phyloP scores from a whole-genome alignment of 30 jellyfish, hydroid and myxozoan species.

The Aurelia coerulea region DNA sequence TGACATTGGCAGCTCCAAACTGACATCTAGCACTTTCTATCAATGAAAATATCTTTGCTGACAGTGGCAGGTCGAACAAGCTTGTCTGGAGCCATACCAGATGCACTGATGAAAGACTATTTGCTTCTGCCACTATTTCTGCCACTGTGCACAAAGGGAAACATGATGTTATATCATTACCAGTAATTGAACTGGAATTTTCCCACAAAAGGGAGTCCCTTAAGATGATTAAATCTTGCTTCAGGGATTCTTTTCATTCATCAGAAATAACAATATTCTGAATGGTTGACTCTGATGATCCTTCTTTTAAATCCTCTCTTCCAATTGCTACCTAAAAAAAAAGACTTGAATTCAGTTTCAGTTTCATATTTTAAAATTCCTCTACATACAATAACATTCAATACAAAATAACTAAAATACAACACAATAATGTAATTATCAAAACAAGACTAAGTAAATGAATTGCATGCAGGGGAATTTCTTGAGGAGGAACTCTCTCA shows the following conservation, averaged over 20 bases:
- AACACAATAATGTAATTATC: too few relatives aligned
- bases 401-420: too few relatives aligned
- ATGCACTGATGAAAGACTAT: not conserved
- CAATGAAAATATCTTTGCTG: not conserved
- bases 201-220: not conserved
- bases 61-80: not conserved
- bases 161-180: not conserved
- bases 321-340: not conserved
- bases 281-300: not conserved
- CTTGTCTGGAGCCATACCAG: not conserved
- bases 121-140: not conserved
- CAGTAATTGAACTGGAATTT: not conserved
- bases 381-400: too few relatives aligned
- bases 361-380: too few relatives aligned
- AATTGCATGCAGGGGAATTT: too few relatives aligned
- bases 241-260: not conserved
- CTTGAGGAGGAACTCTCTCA: too few relatives aligned
- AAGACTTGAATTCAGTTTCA: not conserved
- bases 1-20: too few relatives aligned
- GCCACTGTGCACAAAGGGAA: constrained; percentile 14
- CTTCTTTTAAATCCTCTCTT: not conserved
- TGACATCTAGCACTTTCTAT: too few relatives aligned
- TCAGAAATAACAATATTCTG: not conserved
- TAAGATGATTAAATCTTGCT: not conserved
- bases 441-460: too few relatives aligned